Base-by-base conservation (phyloP, 2,888 invertebrate genomes). In the Mystacides longicornis region DNA sequence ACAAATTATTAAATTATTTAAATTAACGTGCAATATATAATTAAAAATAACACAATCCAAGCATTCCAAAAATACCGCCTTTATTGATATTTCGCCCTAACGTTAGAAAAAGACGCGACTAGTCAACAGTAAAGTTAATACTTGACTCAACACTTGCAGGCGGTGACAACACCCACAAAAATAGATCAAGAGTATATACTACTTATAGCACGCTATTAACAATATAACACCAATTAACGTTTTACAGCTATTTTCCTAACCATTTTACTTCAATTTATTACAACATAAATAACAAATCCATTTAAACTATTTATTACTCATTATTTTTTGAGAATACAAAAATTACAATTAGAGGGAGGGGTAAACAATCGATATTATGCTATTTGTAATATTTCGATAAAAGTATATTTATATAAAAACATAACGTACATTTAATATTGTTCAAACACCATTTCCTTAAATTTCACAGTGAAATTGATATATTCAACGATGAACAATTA, bases 151-250 rank as follows among this genome's bases (percentile, higher is more conserved):
- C 14, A n/a, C 43, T 42, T 55, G 55, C 50, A 49, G 67, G 65
- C 67, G 73, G 74, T 76, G 77, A 77, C 77, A 77, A 77, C 77
- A 77, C 75, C 80, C 70, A 80, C 72, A 76, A 78, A 75, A 81
- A 83, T 69, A 82, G 81, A 57, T 43, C 51, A 27, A 31, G 14
- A 27, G 5, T 7, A 27, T 27, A 27, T 27, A 27, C 27, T 7
- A 27, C 27, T 27, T 27, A 27, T n/a, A n/a, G n/a, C n/a, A n/a
- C n/a, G n/a, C n/a, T n/a, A n/a, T n/a, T n/a, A n/a, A n/a, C n/a
- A n/a, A n/a, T n/a, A n/a, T n/a, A n/a, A n/a, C n/a, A n/a, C n/a
- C 27, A 27, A 27, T 27, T 27, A 27, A 7, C 11, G 27, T 27
- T 7, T 5, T 27, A 27, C 27, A 27, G n/a, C n/a, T n/a, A n/a